A percentile compares a stretch with the other conserved stretches of the same genome.
These are phyloP conservation scores for Lacerta viridis DNA, from an alignment of 2,797 vertebrate genomes.

Conservation along the genomic window DNA sequence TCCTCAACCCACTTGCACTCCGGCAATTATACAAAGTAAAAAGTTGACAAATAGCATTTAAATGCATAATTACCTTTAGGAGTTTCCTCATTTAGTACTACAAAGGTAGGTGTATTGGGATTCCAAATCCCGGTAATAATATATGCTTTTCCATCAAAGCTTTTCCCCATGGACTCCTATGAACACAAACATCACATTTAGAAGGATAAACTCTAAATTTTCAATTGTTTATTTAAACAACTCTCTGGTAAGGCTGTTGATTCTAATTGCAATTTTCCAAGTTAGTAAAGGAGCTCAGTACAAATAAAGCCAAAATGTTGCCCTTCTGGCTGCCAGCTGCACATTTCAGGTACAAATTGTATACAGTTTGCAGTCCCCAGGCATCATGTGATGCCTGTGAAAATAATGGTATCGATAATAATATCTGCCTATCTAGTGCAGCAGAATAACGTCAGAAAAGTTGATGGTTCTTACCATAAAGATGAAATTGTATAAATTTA, in stretches of 20 bases:
- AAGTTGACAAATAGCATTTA: slow-evolving; percentile 51
- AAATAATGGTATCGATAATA: not conserved
- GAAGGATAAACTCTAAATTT: slow-evolving; percentile 14
- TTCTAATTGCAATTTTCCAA: not conserved
- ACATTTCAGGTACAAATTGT: not conserved
- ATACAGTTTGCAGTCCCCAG: not conserved
- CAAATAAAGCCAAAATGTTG: not conserved
- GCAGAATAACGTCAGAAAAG: not conserved
- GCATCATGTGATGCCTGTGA: not conserved
- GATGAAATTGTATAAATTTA: not conserved
- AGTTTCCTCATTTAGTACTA: slow-evolving; percentile 94
- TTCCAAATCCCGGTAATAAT: slow-evolving; percentile 97
- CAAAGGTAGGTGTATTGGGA: slow-evolving; percentile 90
- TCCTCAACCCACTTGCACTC: not conserved
- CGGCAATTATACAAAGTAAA: not conserved
- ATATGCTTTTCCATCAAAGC: slow-evolving; percentile 92
- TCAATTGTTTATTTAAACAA: not conserved
- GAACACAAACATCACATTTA: slow-evolving; percentile 37
- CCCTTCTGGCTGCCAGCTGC: not conserved
- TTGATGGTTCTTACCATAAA: not conserved
- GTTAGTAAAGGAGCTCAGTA: not conserved
- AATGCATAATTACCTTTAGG: slow-evolving; percentile 90
- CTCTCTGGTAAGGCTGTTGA: not conserved
- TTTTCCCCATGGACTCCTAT: slow-evolving; percentile 97
- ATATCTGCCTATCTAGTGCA: not conserved